Evolutionary conservation across 2,797 vertebrate species (phyloP).

Genomic region (Hoplostethus mediterraneus): DNA sequence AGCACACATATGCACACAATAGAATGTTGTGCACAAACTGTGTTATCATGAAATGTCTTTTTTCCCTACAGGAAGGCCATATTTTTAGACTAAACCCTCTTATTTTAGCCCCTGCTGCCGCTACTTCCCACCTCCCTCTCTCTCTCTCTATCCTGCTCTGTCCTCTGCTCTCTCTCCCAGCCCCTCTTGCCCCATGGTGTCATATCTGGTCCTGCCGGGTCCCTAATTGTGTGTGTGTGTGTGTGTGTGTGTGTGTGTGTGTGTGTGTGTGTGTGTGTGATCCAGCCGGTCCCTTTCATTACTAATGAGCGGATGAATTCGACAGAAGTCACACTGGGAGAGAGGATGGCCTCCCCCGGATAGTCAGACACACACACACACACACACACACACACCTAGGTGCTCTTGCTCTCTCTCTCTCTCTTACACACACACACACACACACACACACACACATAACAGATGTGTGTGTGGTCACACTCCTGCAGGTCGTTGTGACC

Average conservation of each 20-base stretch:
- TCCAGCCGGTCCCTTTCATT: constrained; percentile 31
- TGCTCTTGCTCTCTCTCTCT: neutral
- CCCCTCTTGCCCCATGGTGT: constrained; percentile 29
- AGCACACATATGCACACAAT: no score
- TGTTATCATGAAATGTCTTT: no score
- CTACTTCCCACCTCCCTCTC: neutral
- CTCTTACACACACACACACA: neutral
- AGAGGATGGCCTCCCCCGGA: neutral
- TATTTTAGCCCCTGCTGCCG: constrained; percentile 35
- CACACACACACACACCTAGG: neutral
- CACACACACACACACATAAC: no score
- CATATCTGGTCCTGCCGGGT: constrained; percentile 20
- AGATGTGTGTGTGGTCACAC: no score
- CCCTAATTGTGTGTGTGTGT: constrained; percentile 34
- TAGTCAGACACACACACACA: neutral
- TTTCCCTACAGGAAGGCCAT: constrained; percentile 50
- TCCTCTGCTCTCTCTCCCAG: constrained; percentile 4
- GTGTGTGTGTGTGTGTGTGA: neutral
- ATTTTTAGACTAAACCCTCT: constrained; percentile 28
- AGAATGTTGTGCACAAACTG: no score
- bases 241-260: constrained; percentile 21
- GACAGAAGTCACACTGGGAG: constrained; percentile 35
- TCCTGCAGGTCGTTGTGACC: no score
- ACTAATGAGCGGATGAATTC: constrained; percentile 32
- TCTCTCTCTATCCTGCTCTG: neutral